Percentiles rank a stretch among this genome's conserved stretches.
Conservation (phyloP, 2,888 invertebrate species). For the Acleris literana region DNA sequence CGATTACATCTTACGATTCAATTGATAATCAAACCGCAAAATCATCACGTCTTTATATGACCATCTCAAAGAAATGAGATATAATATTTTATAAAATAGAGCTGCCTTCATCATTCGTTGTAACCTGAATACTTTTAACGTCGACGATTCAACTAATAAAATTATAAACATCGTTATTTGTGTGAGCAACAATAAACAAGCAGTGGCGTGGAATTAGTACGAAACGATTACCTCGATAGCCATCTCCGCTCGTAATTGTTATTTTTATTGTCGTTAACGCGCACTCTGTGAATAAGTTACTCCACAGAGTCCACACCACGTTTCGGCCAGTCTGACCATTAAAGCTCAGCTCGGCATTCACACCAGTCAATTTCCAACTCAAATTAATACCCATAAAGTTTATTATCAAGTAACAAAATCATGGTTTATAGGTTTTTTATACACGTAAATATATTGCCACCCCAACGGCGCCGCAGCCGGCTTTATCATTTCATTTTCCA, state of each 20-base stretch:
- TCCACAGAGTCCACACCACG: conserved; percentile 51
- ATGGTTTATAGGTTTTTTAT: neutral
- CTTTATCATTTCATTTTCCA: conserved; percentile 70
- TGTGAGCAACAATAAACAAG: conserved; percentile 52
- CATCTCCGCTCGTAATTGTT: conserved; percentile 63
- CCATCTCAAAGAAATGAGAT: too few species aligned
- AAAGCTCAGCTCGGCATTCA: neutral
- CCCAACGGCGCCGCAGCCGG: conserved; percentile 54
- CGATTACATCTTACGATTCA: too few species aligned
- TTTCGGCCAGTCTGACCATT: neutral
- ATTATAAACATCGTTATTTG: conserved; percentile 51
- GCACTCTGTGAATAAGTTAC: conserved; percentile 58
- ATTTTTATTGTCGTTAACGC: conserved; percentile 70
- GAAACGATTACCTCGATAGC: conserved; percentile 70
- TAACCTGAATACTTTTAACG: neutral
- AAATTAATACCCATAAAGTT: neutral
- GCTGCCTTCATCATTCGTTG: too few species aligned
- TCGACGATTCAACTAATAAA: conserved; percentile 27
- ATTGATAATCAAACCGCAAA: too few species aligned
- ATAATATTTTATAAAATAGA: too few species aligned
- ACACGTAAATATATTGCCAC: conserved; percentile 51
- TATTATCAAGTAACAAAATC: conserved; percentile 1
- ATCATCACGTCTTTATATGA: too few species aligned
- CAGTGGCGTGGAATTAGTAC: conserved; percentile 57
- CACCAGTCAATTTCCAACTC: neutral